Base-by-base conservation (phyloP, 2,113 vertebrate genomes). In the Sterrhoptilus dennistouni region DNA sequence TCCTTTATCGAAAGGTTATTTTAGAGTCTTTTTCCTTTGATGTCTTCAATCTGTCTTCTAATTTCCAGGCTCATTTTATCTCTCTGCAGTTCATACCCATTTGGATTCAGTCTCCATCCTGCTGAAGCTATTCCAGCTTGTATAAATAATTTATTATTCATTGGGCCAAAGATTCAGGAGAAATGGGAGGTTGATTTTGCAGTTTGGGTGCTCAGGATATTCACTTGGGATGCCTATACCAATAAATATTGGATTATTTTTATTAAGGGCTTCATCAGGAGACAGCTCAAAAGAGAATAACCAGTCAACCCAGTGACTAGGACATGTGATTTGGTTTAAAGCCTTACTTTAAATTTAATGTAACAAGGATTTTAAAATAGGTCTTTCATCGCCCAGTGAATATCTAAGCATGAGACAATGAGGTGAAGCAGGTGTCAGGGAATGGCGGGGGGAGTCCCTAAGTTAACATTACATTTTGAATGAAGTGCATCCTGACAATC, bases 61-160 rank as follows among this genome's bases (percentile, higher is more conserved):
- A 95, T 93, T 96, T 96, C 86, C 71, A 83, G 54, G 72, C 38
- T 93, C 60, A 75, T 86, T 96, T 95, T 93, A 90, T 92, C 52
- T 92, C 82, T 77, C 25, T 76, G 76, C 76, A 36, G 59, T 78
- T 92, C 89, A 90, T 81, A 90, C 5, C 64, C 64, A 59, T 95
- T 95, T 92, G 64, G 89, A 95, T 89, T 92, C 72, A 47, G 52
- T 47, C 42, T 89, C 76, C 60, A 66, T 87, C 38, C 69, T 71
- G 22, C 72, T 71, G 64, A 97, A 75, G 64, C 80, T 66, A 78
- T 81, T 92, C 64, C 29, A 70, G 52, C 31, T 87, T 75, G 56
- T 78, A 90, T 63, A 86, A 95, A 86, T 83, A 80, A 94, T 87
- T 81, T 90, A 75, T 86, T 83, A 59, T 75, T 78, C 42, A 40